A percentile compares a stretch with the other conserved stretches of the same genome.
These are phyloP conservation scores for Brachypterus glaber DNA, from an alignment of 2,888 invertebrate genomes.

Conservation along the genomic window DNA sequence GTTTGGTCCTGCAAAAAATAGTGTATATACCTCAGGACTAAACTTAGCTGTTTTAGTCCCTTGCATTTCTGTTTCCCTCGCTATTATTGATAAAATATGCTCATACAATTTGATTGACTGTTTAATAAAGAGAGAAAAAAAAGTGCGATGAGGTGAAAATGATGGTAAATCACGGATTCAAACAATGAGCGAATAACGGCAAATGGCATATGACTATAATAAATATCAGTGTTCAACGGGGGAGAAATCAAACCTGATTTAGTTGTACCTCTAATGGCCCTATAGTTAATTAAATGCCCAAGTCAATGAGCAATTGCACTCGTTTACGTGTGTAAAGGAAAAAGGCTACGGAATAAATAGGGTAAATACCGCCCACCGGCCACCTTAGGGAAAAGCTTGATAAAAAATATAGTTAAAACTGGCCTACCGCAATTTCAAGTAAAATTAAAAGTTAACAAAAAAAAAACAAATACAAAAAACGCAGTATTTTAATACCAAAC, in stretches of 20 bases:
- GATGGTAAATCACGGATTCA: no score
- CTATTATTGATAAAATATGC: no score
- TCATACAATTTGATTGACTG: no score
- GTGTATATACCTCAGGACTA: no score
- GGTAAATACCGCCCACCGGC: background rate
- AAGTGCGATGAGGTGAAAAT: no score
- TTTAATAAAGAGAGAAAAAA: no score
- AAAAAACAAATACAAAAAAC: no score
- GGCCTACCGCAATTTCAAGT: background rate
- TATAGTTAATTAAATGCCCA: conserved; percentile 19
- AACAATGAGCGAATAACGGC: no score
- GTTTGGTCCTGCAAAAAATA: no score
- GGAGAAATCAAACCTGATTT: conserved; percentile 2
- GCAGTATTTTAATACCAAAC: no score
- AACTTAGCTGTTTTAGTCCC: no score
- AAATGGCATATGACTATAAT: conserved; percentile 1
- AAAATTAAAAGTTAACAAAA: background rate
- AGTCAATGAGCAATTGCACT: conserved; percentile 17
- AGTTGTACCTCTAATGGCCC: conserved; percentile 8
- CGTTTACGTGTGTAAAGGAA: conserved; percentile 21
- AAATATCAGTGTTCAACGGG: background rate
- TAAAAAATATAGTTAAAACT: background rate
- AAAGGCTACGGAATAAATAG: conserved; percentile 17
- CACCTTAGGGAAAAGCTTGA: background rate
- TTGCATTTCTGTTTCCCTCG: no score